Base-by-base conservation (phyloP, 1,140 invertebrate genomes). In the Spodoptera frugiperda region DNA sequence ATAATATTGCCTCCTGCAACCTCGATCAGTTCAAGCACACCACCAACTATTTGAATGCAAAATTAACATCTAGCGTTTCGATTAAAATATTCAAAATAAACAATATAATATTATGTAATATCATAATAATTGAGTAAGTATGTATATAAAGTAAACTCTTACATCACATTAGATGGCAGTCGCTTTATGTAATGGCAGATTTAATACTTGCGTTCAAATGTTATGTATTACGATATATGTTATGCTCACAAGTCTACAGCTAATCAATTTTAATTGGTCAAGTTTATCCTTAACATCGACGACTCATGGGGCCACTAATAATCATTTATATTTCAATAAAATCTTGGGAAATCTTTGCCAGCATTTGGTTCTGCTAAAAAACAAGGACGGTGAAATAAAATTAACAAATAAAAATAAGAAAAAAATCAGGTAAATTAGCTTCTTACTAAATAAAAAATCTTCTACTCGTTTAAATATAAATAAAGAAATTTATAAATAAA, bases 141-240 rank as follows among this genome's bases (percentile, higher is more conserved):
- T 79, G 73, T 82, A 68, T 79, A 78, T 72, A 44, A 76, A 73
- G 76, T 75, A 78, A 77, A 53, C 55, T 78, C 49, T 76, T 44
- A 68, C 53, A 79, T 82, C 78, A 82, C 80, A 82, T 78, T 77
- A 78, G 53, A 82, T 78, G 80, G 80, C 80, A 82, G 78, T 82
- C 79, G 70, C 53, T 73, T 57, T 74, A 65, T 46, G 46, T 72
- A 46, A 72, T 72, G 70, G 70, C 70, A 59, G 70, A 72, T 48
- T 39, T 57, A 54, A 71, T 54, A 59, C 49, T 54, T 72, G 53
- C 33, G 54, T 51, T 68, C 33, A 44, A 15, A 59, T 25, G 33
- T 55, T 54, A 63, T 44, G 55, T 63, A 46, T 55, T 55, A 21
- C 21, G 53, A 30, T 63, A 63, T 15, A 46, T 48, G 48, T 46